phyloP scores from a whole-genome alignment of 2,888 invertebrate genomes.

The Icerya purchasi region DNA sequence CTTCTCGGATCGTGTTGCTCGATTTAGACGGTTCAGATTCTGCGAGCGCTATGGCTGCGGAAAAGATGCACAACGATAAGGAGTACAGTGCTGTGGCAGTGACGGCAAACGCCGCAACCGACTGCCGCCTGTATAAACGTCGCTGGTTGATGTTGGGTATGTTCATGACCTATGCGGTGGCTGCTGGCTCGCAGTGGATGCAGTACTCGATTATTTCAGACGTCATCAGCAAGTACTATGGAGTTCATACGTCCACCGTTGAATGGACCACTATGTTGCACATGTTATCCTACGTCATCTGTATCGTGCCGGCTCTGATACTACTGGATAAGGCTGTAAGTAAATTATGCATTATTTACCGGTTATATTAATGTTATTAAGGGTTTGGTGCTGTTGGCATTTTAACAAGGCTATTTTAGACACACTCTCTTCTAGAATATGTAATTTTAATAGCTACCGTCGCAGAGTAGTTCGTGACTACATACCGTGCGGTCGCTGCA shows the following conservation, averaged over 20 bases:
- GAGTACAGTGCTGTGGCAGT: neutral
- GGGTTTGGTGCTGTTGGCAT: too few relatives aligned
- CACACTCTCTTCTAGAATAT: too few relatives aligned
- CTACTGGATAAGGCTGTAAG: conserved; percentile 80
- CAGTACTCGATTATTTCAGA: conserved; percentile 85
- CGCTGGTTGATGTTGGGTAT: conserved; percentile 70
- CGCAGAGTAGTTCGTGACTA: too few relatives aligned
- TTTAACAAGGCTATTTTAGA: too few relatives aligned
- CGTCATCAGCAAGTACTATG: conserved; percentile 54
- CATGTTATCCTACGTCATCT: conserved; percentile 90
- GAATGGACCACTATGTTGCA: conserved; percentile 96
- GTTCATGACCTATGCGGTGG: conserved; percentile 72
- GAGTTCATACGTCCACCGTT: conserved; percentile 43
- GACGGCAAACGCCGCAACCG: neutral
- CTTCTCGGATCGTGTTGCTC: too few relatives aligned
- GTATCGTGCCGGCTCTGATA: conserved; percentile 94
- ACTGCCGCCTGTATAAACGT: conserved; percentile 45
- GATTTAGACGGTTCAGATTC: too few relatives aligned
- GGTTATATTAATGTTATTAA: too few relatives aligned
- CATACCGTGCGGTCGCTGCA: too few relatives aligned
- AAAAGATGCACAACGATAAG: neutral
- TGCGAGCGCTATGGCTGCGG: too few relatives aligned
- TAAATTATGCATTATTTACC: too few relatives aligned
- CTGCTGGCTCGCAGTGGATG: conserved; percentile 91
- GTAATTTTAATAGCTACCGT: too few relatives aligned